These are phyloP conservation scores for Prorops nasuta DNA, from an alignment of 1,140 invertebrate genomes.

Conservation along the genomic window DNA sequence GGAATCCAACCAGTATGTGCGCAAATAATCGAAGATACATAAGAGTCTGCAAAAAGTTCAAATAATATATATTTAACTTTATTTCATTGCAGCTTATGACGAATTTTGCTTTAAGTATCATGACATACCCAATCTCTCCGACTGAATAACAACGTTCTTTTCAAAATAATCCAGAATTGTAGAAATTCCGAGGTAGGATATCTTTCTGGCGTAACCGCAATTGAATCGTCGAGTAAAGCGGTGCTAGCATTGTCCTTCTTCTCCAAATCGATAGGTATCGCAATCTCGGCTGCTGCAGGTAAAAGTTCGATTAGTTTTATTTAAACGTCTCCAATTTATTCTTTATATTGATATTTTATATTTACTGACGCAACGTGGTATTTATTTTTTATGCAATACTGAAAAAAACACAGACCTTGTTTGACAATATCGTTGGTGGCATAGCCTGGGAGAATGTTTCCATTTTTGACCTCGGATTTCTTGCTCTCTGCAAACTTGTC, in stretches of 20 bases:
- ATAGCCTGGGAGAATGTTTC: slow-evolving; percentile 55
- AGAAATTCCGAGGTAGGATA: slow-evolving; percentile 75
- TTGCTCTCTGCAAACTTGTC: slow-evolving; percentile 59
- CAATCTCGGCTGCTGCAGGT: slow-evolving; percentile 54
- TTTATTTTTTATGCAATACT: too few species aligned
- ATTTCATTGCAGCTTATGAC: background rate
- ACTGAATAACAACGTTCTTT: slow-evolving; percentile 76
- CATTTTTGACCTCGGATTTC: slow-evolving; percentile 37
- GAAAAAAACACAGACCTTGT: slow-evolving; percentile 44
- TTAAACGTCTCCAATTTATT: too few species aligned
- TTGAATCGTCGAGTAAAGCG: slow-evolving; percentile 63
- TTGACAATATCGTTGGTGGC: slow-evolving; percentile 71
- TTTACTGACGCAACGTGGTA: too few species aligned
- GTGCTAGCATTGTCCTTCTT: slow-evolving; percentile 66
- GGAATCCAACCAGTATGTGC: slow-evolving; percentile 85
- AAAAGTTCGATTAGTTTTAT: too few species aligned
- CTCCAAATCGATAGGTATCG: slow-evolving; percentile 61
- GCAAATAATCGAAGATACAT: slow-evolving; percentile 92
- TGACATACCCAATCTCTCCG: slow-evolving; percentile 75
- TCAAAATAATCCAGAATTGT: slow-evolving; percentile 81
- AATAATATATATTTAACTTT: background rate
- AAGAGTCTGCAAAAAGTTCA: slow-evolving; percentile 71
- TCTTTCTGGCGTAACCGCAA: slow-evolving; percentile 62
- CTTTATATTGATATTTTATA: too few species aligned
- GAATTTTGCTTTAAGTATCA: background rate